phyloP scores from a whole-genome alignment of 2,888 invertebrate genomes.

The Neocrepidodera transversa region DNA sequence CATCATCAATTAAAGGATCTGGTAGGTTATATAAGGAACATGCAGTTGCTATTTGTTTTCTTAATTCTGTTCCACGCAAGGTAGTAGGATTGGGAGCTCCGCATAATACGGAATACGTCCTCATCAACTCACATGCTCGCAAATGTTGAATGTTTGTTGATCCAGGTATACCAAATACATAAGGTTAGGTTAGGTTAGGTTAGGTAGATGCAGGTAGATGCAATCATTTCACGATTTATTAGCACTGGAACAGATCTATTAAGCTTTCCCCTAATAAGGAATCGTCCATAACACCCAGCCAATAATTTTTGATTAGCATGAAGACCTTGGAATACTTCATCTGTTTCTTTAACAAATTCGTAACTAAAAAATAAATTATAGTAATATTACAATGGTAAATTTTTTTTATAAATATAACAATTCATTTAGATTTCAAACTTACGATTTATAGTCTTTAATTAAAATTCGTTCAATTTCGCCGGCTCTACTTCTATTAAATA shows the following conservation, averaged over 20 bases:
- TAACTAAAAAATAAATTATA: no score
- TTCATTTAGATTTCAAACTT: neutral
- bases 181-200: conserved; percentile 3
- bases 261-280: conserved; percentile 23
- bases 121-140: conserved; percentile 18
- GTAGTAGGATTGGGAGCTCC: conserved; percentile 19
- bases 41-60: conserved; percentile 23
- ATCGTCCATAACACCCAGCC: conserved; percentile 2
- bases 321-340: neutral
- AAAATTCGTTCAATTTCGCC: conserved; percentile 15
- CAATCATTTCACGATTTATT: conserved; percentile 3
- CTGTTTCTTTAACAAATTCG: no score
- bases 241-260: conserved; percentile 18
- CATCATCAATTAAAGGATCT: neutral
- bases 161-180: conserved; percentile 17
- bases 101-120: conserved; percentile 16
- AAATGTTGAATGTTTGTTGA: neutral
- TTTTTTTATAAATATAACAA: neutral
- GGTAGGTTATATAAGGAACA: conserved; percentile 11
- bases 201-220: conserved; percentile 5
- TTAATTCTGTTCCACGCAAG: conserved; percentile 14
- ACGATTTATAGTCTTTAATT: conserved; percentile 13
- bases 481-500: conserved; percentile 17
- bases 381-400: no score
- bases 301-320: no score